These are phyloP conservation scores for Pheosia gnoma DNA, from an alignment of 2,888 invertebrate genomes.

Conservation along the genomic window DNA sequence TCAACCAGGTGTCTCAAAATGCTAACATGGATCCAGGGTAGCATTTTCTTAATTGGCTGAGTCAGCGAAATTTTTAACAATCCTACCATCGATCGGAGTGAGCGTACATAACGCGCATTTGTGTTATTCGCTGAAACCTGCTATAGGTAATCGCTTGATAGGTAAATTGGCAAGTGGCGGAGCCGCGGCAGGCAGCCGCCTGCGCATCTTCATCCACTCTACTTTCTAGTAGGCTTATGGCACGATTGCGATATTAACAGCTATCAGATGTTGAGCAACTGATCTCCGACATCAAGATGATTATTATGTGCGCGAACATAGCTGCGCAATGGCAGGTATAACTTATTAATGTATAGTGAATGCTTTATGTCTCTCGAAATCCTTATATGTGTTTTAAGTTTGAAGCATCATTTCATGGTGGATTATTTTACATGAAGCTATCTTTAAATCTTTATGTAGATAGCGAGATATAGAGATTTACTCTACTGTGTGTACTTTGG, in stretches of 20 bases:
- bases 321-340: background rate
- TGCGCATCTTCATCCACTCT: background rate
- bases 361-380: background rate
- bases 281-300: constrained; percentile 1
- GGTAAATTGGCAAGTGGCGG: background rate
- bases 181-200: background rate
- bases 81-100: background rate
- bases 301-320: background rate
- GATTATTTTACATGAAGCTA: too few species aligned
- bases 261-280: background rate
- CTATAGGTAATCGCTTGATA: background rate
- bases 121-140: too few species aligned
- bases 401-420: too few species aligned
- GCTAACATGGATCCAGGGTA: too few species aligned
- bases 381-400: too few species aligned
- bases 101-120: background rate
- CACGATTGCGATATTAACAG: background rate
- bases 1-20: too few species aligned
- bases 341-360: too few species aligned
- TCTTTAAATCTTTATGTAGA: too few species aligned
- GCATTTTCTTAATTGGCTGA: background rate
- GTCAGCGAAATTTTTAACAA: background rate
- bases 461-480: too few species aligned
- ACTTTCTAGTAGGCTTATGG: background rate
- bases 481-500: too few species aligned